Conservation (phyloP, 2,113 vertebrate species). For the Neolamprologus sp. region DNA sequence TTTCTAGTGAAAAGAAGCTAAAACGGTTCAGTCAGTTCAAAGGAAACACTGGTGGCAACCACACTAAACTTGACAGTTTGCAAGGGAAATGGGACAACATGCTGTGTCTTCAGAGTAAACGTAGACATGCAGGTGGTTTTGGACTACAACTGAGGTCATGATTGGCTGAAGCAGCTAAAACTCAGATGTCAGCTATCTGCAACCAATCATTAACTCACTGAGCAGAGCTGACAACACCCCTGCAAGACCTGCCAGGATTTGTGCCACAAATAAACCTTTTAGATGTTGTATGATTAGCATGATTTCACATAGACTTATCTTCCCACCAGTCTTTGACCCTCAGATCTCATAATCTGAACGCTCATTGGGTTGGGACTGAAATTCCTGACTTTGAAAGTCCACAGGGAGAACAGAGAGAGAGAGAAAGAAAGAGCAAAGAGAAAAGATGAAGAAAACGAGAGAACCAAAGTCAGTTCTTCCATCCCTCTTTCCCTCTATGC, state of each 20-base stretch:
- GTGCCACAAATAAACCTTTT: not conserved
- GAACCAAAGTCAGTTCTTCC: slow-evolving; percentile 29
- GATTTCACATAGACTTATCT: not conserved
- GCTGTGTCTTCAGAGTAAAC: slow-evolving; percentile 12
- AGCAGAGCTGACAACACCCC: not conserved
- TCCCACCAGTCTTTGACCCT: slow-evolving; percentile 22
- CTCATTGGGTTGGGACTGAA: slow-evolving; percentile 49
- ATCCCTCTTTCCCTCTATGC: slow-evolving; percentile 51
- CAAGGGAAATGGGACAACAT: slow-evolving; percentile 25
- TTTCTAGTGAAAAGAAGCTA: not conserved
- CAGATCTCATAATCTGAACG: slow-evolving; percentile 70
- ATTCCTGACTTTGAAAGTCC: slow-evolving; percentile 6
- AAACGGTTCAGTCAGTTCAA: not conserved
- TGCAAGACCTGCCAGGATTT: not conserved
- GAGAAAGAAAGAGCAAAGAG: not conserved
- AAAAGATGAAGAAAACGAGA: not conserved
- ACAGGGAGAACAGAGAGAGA: not conserved
- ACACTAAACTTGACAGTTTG: not conserved
- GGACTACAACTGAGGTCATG: not conserved
- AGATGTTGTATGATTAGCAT: not conserved
- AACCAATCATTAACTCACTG: not conserved
- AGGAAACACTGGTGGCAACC: slow-evolving; percentile 27
- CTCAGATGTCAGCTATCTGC: not conserved
- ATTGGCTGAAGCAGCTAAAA: slow-evolving; percentile 5
- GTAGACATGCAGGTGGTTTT: slow-evolving; percentile 20